Evolutionary conservation across 2,888 invertebrate genomes (phyloP), one percentile per base, ranked within the genome.

Genomic region (Melinaea menophilus): DNA sequence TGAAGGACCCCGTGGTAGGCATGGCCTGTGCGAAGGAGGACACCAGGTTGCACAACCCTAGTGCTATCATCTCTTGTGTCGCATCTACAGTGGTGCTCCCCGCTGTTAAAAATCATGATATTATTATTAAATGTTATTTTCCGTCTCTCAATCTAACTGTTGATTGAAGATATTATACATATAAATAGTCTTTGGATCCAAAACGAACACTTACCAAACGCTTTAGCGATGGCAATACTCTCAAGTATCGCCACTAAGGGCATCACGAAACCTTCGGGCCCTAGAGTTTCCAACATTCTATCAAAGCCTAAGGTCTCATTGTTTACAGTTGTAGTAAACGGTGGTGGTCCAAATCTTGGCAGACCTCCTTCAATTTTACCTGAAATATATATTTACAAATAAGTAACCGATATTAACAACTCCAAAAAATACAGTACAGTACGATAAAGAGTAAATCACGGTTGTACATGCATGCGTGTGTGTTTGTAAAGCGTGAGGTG

Each of bases 61-160:
- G 85, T 0, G 98, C 97, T 41, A 98, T 81, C 93, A 98, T 94
- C 86, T 98, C 98, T 80, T 98, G 98, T 0, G 96, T 96, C 0
- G 95, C 95, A 81, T 98, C 95, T 62, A 98, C 92, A 0, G 93
- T 86, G 73, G 92, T 92, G 1, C 95, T 95, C 75, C 94, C 94
- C 0, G 95, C 96, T 96, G 75, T 47, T 12, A 56, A 22, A 58
- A 61, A 13, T 12, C 9, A 48, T 4, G 41, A 22, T 22, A 22
- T 22, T 22, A 22, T 22, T 22, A 22, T 22, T 22, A 22, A 22
- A 22, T 22, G 22, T 22, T 22, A 22, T 22, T 22, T 22, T 22
- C 22, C 22, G 1, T 22, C 1, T 22, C 22, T 22, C 22, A 22
- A 1, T 22, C 1, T 22, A 22, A 22, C 22, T 22, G 22, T 22